Base-by-base conservation (phyloP, 2,797 vertebrate species). In the Muscicapa striata region DNA sequence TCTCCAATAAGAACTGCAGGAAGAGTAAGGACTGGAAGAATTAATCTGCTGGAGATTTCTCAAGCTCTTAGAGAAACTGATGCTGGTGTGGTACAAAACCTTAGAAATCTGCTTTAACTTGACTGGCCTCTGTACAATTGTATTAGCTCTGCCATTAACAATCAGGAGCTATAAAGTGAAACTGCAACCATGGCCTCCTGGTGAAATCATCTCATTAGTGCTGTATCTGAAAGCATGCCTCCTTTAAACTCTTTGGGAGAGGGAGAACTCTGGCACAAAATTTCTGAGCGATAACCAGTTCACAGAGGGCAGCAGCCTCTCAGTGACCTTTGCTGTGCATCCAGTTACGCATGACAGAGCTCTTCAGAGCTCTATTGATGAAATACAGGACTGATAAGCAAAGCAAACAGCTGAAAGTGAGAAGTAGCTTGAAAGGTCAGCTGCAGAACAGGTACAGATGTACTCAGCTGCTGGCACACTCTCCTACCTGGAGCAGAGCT, bases 361-460 rank as follows among this genome's bases (percentile, higher is more conserved):
- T 36, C 49, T 34, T 46, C 54, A 61, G 77, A 49, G 40, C 13
- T 22, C 1, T 46, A 19, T 5, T 17, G 82, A 24, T 64, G 64
- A 64, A 92, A 58, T 58, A 73, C 75, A 69, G 80, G 54, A 11
- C 76, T 68, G 94, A 96, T 95, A 97, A 95, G 63, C 38, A 80
- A 58, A 92, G 62, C 5, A 93, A 96, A 94, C 58, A 78, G 21
- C 61, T 6, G 84, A 64, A 93, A 94, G 95, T 88, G 95, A 89
- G 94, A 96, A 97, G 73, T 43, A 36, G 72, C n/a, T 63, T 3
- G 20, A 61, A 67, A 93, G 89, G 90, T 93, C 84, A 87, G 45
- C 24, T 4, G 3, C 7, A n/a, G 46, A 22, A 12, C n/a, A 55
- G 82, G 61, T 52, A 57, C 64, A 20, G 58, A 68, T 4, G 46